These are phyloP conservation scores for Gymnosoma rotundatum DNA, from an alignment of 2,888 invertebrate species.

Conservation along the genomic window DNA sequence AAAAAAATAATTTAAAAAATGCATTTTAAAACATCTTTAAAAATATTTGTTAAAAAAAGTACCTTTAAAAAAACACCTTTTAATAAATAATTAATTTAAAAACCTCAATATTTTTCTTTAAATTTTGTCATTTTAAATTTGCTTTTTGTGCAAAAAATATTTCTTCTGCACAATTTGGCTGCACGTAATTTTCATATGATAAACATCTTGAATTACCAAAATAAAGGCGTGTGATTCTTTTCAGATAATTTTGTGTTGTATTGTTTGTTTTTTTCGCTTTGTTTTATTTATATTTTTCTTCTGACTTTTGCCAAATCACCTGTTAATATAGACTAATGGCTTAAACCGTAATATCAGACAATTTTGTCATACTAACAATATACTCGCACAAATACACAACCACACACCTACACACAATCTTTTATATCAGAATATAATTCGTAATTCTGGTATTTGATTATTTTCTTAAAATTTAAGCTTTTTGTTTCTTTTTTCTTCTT, in stretches of 20 bases:
- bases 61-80: not conserved
- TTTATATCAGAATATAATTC: not conserved
- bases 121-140: not conserved
- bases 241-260: not conserved
- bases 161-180: slow-evolving; percentile 47
- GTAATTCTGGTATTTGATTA: slow-evolving; percentile 37
- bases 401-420: not conserved
- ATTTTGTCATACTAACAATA: slow-evolving; percentile 45
- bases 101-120: not conserved
- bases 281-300: slow-evolving; percentile 2
- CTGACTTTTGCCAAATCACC: slow-evolving; percentile 61
- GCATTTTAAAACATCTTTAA: too few relatives aligned
- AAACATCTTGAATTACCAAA: slow-evolving; percentile 52
- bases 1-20: too few relatives aligned
- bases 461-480: slow-evolving; percentile 13
- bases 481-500: not conserved
- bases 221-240: slow-evolving; percentile 17
- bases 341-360: slow-evolving; percentile 63
- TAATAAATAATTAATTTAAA: not conserved
- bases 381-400: not conserved
- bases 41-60: too few relatives aligned
- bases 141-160: slow-evolving; percentile 7
- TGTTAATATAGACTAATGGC: slow-evolving; percentile 68
- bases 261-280: not conserved
- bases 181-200: slow-evolving; percentile 51